Evolutionary conservation across 2,797 vertebrate species (phyloP).

Genomic region (Clarias pachynema): DNA sequence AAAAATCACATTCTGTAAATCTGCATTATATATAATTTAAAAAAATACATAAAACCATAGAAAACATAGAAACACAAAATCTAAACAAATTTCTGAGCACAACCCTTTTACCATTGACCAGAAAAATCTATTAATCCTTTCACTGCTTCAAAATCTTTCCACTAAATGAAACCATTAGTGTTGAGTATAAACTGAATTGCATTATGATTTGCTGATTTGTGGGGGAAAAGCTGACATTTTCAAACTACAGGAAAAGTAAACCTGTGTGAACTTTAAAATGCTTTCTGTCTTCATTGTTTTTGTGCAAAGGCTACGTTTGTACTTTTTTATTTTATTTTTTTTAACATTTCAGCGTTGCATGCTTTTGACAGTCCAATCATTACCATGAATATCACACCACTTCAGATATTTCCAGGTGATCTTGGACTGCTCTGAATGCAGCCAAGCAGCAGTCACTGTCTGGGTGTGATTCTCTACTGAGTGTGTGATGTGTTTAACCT

Average conservation of each 20-base stretch:
- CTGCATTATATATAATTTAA: background rate
- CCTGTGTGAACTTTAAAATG: background rate
- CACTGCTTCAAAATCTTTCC: background rate
- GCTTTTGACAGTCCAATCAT: slow-evolving; percentile 8
- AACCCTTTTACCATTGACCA: background rate
- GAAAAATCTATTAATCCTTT: background rate
- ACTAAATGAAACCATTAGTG: slow-evolving; percentile 4
- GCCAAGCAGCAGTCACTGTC: slow-evolving; percentile 28
- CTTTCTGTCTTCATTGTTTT: background rate
- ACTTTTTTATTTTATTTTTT: slow-evolving; percentile 1
- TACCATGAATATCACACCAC: slow-evolving; percentile 11
- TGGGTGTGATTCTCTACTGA: slow-evolving; percentile 23
- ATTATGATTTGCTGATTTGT: slow-evolving; percentile 7
- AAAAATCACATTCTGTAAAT: background rate
- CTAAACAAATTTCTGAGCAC: background rate
- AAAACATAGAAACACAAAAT: background rate
- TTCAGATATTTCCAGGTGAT: background rate
- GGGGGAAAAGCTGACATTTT: slow-evolving; percentile 1
- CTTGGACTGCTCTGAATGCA: background rate
- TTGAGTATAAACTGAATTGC: background rate
- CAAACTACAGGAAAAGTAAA: slow-evolving; percentile 16
- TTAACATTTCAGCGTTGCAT: slow-evolving; percentile 14
- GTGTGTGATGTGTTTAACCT: slow-evolving; percentile 51
- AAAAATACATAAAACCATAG: background rate
- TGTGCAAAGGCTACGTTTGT: slow-evolving; percentile 5